Percentiles rank a stretch among this genome's conserved stretches.
Evolutionary conservation across 2,888 invertebrate genomes (phyloP).

Genomic region (Maniola hyperantus): DNA sequence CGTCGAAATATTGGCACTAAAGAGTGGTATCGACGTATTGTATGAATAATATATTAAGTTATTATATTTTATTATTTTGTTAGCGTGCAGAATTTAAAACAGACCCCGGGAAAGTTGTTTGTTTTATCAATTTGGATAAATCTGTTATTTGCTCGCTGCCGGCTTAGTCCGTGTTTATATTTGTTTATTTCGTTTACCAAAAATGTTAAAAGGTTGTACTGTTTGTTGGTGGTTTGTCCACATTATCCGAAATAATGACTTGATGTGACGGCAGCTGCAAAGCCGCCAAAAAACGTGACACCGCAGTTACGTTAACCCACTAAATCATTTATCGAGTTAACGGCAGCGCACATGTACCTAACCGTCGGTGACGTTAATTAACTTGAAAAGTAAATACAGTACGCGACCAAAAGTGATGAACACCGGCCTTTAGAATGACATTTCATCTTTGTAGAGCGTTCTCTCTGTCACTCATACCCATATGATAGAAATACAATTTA

Average conservation of each 20-base stretch:
- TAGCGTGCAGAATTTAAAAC: conserved; percentile 10
- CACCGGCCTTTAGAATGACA: too few species aligned
- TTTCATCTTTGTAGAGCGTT: too few species aligned
- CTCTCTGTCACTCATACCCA: too few species aligned
- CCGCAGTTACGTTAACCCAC: too few species aligned
- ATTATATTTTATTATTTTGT: conserved; percentile 16
- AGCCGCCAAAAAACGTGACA: too few species aligned
- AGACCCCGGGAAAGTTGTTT: background rate
- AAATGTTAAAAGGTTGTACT: background rate
- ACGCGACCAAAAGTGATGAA: too few species aligned
- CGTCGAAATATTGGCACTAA: conserved; percentile 26
- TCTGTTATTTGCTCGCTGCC: background rate
- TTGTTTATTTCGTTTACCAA: background rate
- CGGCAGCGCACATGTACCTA: too few species aligned
- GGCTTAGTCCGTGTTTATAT: background rate
- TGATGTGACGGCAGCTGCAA: background rate
- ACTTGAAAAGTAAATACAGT: too few species aligned
- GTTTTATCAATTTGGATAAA: conserved; percentile 12
- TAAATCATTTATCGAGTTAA: too few species aligned
- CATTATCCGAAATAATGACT: background rate
- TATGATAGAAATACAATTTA: too few species aligned
- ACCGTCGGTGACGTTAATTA: too few species aligned
- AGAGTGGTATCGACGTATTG: conserved; percentile 25
- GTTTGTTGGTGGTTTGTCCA: background rate
- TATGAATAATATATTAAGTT: conserved; percentile 26